Conservation (phyloP, 2,797 vertebrate species). For the Emys orbicularis region DNA sequence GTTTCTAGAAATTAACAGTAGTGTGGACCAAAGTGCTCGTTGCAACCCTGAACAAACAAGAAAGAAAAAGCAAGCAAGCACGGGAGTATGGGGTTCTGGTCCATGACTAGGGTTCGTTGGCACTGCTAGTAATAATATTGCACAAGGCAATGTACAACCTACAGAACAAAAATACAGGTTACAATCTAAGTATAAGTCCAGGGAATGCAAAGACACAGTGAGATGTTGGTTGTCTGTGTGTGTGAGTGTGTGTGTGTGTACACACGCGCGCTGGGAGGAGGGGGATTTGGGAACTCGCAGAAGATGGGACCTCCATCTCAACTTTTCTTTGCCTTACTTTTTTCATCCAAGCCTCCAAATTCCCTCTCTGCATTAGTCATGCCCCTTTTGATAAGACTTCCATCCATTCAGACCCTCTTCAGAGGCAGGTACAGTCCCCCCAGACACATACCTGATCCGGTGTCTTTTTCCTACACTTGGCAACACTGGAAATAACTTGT, state of each 20-base stretch:
- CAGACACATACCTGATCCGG: too few species aligned
- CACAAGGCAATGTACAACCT: too few species aligned
- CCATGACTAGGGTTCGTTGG: neutral
- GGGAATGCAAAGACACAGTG: too few species aligned
- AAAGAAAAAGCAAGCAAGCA: neutral
- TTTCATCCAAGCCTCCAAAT: neutral
- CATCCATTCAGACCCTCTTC: neutral
- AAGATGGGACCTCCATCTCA: neutral
- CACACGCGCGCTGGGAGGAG: too few species aligned
- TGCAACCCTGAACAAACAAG: neutral
- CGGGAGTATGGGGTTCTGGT: neutral
- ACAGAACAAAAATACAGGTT: too few species aligned
- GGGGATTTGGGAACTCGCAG: neutral
- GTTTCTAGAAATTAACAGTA: neutral
- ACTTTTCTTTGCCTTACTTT: neutral
- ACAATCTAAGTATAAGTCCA: too few species aligned
- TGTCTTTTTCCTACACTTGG: neutral
- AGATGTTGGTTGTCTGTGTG: too few species aligned
- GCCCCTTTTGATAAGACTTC: neutral
- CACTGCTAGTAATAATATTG: too few species aligned
- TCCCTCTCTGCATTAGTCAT: neutral
- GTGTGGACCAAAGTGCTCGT: accelerated
- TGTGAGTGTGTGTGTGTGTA: too few species aligned
- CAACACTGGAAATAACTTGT: neutral
- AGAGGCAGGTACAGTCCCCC: neutral